Conservation (phyloP, 2,797 vertebrate genomes). For the Coilia nasus region DNA sequence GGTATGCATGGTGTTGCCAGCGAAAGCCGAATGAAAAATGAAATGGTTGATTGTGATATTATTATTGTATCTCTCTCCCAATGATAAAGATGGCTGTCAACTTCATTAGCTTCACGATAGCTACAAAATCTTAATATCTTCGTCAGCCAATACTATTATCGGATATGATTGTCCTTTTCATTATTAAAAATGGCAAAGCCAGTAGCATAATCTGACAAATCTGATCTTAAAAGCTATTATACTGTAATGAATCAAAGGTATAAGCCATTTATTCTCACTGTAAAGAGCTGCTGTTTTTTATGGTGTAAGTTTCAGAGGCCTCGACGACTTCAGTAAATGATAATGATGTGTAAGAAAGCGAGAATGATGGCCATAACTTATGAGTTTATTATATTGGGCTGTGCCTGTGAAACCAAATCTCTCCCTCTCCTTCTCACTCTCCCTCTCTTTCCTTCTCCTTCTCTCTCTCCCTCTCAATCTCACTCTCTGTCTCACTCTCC, state of each 20-base stretch:
- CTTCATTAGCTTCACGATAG: conserved; percentile 58
- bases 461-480: not conserved
- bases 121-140: conserved; percentile 54
- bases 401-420: conserved; percentile 40
- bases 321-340: conserved; percentile 35
- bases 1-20: conserved; percentile 51
- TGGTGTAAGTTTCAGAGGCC: conserved; percentile 27
- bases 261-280: conserved; percentile 66
- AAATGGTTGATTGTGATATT: conserved; percentile 52
- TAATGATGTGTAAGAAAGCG: conserved; percentile 61
- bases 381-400: conserved; percentile 63
- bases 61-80: conserved; percentile 47
- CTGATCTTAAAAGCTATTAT: conserved; percentile 66
- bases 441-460: no score
- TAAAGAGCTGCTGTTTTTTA: conserved; percentile 47
- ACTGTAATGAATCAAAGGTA: conserved; percentile 70
- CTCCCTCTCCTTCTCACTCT: not conserved
- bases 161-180: conserved; percentile 64
- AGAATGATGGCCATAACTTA: conserved; percentile 63
- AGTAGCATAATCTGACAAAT: conserved; percentile 63
- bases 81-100: conserved; percentile 48
- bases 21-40: conserved; percentile 45
- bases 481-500: not conserved
- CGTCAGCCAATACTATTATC: conserved; percentile 59
- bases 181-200: conserved; percentile 67